Conservation (phyloP, 2,113 vertebrate genomes). For the Pholis gunnellus region DNA sequence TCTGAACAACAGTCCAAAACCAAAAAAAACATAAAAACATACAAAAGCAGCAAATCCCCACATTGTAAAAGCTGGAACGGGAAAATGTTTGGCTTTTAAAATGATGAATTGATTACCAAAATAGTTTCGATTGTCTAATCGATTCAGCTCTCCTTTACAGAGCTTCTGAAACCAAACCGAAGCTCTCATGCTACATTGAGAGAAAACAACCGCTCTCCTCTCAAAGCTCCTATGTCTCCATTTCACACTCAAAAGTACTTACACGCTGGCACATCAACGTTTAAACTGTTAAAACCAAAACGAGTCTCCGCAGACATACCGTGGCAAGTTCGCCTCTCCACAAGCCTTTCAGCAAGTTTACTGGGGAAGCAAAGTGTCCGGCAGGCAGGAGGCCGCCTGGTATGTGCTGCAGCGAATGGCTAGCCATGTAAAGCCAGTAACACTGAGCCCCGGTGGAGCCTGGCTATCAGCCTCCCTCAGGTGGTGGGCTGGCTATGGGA, state of each 20-base stretch:
- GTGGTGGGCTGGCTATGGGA: slow-evolving; percentile 46
- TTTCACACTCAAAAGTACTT: slow-evolving; percentile 7
- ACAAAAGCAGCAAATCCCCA: neutral
- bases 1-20: neutral
- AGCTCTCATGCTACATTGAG: neutral
- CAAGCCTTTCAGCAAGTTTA: slow-evolving; percentile 27
- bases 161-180: neutral
- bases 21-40: neutral
- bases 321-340: slow-evolving; percentile 14
- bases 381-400: slow-evolving; percentile 12
- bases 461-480: slow-evolving; percentile 59
- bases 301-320: slow-evolving; percentile 8
- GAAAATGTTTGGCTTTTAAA: neutral
- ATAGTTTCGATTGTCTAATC: neutral
- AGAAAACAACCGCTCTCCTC: slow-evolving; percentile 1
- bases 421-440: slow-evolving; percentile 36
- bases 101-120: neutral
- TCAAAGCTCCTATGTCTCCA: slow-evolving; percentile 3
- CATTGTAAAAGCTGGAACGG: neutral
- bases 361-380: slow-evolving; percentile 32
- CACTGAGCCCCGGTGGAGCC: slow-evolving; percentile 37
- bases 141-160: neutral
- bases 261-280: neutral
- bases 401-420: slow-evolving; percentile 28
- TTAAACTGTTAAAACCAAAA: slow-evolving; percentile 42